Evolutionary conservation across 1,140 invertebrate species (phyloP).

Genomic region (Mya arenaria): DNA sequence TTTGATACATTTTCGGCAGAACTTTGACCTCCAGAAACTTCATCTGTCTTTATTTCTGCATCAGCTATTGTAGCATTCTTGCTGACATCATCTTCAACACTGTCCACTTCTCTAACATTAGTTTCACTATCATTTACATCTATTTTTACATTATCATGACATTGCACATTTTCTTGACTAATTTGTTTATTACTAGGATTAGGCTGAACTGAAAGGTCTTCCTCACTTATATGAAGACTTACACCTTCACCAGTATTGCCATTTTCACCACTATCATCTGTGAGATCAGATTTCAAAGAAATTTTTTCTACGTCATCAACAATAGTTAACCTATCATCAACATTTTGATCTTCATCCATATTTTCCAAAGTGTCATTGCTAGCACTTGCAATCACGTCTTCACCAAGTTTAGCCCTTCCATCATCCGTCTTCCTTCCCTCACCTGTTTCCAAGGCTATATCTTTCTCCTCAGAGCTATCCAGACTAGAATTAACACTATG

Average conservation of each 20-base stretch:
- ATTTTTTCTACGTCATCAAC: slow-evolving; percentile 23
- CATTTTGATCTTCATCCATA: slow-evolving; percentile 26
- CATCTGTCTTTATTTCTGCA: neutral
- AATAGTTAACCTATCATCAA: slow-evolving; percentile 7
- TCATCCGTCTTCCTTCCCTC: too few species aligned
- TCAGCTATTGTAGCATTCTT: neutral
- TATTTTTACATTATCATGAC: neutral
- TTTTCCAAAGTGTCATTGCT: slow-evolving; percentile 51
- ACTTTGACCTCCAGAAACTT: slow-evolving; percentile 9
- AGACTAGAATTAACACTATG: slow-evolving; percentile 16
- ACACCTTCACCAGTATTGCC: neutral
- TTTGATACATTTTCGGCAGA: slow-evolving; percentile 3
- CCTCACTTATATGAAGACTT: slow-evolving; percentile 45
- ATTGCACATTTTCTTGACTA: slow-evolving; percentile 32
- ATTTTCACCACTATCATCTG: slow-evolving; percentile 14
- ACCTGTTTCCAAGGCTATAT: too few species aligned
- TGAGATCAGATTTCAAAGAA: slow-evolving; percentile 41
- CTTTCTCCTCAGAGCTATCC: slow-evolving; percentile 52
- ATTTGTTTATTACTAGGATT: neutral
- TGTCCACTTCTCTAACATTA: neutral
- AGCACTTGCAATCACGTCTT: slow-evolving; percentile 32
- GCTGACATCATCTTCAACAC: slow-evolving; percentile 3
- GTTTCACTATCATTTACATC: neutral
- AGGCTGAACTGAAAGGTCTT: slow-evolving; percentile 24
- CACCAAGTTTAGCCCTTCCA: too few species aligned